Percentiles rank a stretch among this genome's conserved stretches.
These are phyloP conservation scores for Tapirus indicus DNA, from an alignment of 2,797 vertebrate species.

Conservation along the genomic window DNA sequence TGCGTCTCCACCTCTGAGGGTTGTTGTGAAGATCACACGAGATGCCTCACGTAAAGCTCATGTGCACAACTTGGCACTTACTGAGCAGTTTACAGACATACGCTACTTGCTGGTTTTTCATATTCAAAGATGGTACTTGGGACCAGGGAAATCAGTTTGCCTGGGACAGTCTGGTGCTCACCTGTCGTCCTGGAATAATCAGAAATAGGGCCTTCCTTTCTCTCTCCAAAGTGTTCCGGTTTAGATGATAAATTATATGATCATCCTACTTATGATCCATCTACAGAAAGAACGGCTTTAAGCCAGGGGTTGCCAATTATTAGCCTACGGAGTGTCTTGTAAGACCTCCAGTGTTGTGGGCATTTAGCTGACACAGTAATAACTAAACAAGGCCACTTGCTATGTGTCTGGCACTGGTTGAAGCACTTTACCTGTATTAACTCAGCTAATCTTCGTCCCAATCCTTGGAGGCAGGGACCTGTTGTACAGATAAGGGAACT, in stretches of 20 bases:
- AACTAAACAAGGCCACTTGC: neutral
- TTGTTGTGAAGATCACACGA: neutral
- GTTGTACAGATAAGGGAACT: neutral
- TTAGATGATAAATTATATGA: neutral
- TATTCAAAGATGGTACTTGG: neutral
- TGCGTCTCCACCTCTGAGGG: neutral
- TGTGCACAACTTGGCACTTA: neutral
- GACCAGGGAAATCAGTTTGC: neutral
- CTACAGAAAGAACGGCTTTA: neutral
- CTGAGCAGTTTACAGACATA: neutral
- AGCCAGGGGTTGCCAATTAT: neutral
- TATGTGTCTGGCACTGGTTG: neutral
- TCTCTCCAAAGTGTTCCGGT: neutral
- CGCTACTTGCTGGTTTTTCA: neutral
- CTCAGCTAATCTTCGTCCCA: neutral
- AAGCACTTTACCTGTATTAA: neutral
- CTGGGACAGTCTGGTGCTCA: neutral
- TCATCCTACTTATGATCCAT: neutral
- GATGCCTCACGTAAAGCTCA: fast-evolving
- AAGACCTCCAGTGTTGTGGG: neutral
- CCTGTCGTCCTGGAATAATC: neutral
- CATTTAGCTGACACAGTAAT: neutral
- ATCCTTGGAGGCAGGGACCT: neutral
- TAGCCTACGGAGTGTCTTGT: neutral
- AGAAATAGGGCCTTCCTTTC: neutral